These are phyloP conservation scores for Rallus crepitans DNA, from an alignment of 2,797 vertebrate species.

Conservation along the genomic window DNA sequence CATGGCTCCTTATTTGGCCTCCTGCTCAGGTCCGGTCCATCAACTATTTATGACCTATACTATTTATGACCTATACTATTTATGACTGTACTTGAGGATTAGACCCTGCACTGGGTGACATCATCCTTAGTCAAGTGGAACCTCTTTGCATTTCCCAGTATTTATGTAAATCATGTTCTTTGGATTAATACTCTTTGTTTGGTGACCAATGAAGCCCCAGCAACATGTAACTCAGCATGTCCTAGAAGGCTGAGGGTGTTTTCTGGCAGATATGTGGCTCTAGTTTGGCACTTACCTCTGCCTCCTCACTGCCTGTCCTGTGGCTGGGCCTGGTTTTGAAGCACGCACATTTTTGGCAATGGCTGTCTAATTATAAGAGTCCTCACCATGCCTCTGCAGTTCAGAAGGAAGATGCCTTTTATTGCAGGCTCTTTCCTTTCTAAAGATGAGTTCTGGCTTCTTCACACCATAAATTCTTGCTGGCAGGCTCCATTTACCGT, in stretches of 20 bases:
- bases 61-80: not conserved
- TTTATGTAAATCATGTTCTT: not conserved
- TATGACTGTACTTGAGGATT: not conserved
- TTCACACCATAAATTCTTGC: accelerated
- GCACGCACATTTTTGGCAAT: not conserved
- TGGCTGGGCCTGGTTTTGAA: not conserved
- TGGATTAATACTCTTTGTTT: not conserved
- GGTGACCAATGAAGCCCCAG: not conserved
- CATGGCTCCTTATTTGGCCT: not conserved
- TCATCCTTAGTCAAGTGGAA: not conserved
- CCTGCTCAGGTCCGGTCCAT: not conserved
- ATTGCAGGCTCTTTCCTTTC: not conserved
- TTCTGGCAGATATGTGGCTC: not conserved
- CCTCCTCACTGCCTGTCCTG: not conserved
- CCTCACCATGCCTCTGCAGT: not conserved
- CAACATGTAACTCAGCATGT: too few species aligned
- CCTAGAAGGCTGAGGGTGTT: not conserved
- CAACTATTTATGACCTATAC: not conserved
- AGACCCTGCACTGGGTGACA: not conserved
- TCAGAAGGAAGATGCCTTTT: not conserved
- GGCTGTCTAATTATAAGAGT: not conserved
- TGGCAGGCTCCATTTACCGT: not conserved
- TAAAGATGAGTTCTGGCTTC: not conserved
- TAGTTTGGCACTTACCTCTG: not conserved
- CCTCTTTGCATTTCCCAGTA: not conserved